Percentiles rank a stretch among this genome's conserved stretches.
Evolutionary conservation across 2,797 vertebrate species (phyloP).

Genomic region (Oreortyx pictus): DNA sequence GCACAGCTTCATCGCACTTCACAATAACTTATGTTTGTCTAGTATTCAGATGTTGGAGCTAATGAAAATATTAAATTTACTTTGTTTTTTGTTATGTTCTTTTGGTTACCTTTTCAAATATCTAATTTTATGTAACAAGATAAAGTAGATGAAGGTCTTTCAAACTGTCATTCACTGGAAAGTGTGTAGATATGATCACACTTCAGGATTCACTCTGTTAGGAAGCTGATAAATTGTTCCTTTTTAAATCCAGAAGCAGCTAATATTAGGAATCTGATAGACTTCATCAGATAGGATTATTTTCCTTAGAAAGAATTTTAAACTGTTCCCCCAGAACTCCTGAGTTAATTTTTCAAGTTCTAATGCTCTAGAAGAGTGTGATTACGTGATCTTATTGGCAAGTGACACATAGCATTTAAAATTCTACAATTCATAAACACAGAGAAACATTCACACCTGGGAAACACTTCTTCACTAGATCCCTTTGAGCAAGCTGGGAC

Average conservation of each 20-base stretch:
- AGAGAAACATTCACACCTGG: background rate
- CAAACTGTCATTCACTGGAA: background rate
- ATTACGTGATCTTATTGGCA: background rate
- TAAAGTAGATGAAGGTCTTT: background rate
- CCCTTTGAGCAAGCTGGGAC: background rate
- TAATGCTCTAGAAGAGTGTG: background rate
- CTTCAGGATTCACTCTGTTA: background rate
- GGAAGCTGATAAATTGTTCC: background rate
- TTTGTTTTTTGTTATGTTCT: background rate
- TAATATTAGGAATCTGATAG: background rate
- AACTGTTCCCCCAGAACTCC: background rate
- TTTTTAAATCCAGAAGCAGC: background rate
- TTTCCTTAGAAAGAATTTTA: background rate
- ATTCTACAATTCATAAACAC: background rate
- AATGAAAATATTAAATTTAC: background rate
- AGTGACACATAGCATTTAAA: background rate
- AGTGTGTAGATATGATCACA: background rate
- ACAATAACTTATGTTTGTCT: background rate
- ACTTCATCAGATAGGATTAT: background rate
- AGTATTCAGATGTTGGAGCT: background rate
- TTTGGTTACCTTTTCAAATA: background rate
- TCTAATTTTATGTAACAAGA: background rate
- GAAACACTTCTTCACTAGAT: background rate
- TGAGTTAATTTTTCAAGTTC: background rate
- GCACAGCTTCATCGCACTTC: background rate